Base-by-base conservation (phyloP, 1,140 invertebrate species). In the Ceratoteleas bidentatus region DNA sequence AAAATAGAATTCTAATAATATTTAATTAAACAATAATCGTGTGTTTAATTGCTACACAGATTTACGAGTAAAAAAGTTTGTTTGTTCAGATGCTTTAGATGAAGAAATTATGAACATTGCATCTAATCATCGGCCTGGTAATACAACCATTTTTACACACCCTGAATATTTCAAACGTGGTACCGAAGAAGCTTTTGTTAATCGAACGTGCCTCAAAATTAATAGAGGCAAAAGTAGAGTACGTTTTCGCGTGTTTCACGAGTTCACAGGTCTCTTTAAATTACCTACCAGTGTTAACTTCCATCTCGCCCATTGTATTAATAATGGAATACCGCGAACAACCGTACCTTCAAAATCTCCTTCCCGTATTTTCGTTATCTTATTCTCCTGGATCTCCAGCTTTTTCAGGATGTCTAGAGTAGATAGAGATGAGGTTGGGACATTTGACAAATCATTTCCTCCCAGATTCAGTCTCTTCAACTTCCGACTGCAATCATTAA, bases 321-420 rank as follows among this genome's bases (percentile, higher is more conserved):
- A 24, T 24, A 24, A 24, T 24, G 24, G 24, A 24, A 24, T 24
- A 24, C 24, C 4, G 24, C 24, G 24, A 24, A 24, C 24, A 24
- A 40, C 10, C 36, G 10, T 40, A 97, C 96, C 96, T 92, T 94
- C 93, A 90, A 97, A 97, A 89, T 97, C 96, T 8, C 95, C 96
- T 86, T 96, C 96, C 11, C 93, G 90, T 64, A 98, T 96, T 9
- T 93, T 90, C 6, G 93, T 91, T 53, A 98, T 96, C 68, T 93
- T 93, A 90, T 98, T 98, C 87, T 97, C 96, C 86, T 97, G 96
- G 88, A 98, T 94, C 89, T 98, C 96, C 8, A 98, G 91, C 85
- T 96, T 97, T 86, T 96, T 96, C 47, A 98, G 90, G 75, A 94
- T 96, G 77, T 95, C 94, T 70, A 97, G 90, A 32, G 95, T 93